Percentiles rank a stretch among this genome's conserved stretches.
Evolutionary conservation across 2,797 vertebrate genomes (phyloP).

Genomic region (Decapterus maruadsi): DNA sequence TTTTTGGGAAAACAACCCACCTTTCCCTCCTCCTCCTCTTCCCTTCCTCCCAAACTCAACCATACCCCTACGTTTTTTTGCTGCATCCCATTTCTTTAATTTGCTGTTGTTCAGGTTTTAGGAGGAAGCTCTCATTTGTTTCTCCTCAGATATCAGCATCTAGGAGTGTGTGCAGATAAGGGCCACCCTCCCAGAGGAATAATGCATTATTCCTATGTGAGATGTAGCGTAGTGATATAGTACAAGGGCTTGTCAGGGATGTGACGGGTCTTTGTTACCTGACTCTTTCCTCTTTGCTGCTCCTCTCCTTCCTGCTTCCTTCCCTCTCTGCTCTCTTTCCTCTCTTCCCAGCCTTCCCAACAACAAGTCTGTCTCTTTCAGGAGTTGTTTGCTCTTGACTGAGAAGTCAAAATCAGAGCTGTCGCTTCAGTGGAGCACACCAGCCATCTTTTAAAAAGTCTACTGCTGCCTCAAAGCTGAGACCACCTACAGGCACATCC

Average conservation of each 20-base stretch:
- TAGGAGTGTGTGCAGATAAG: conserved; percentile 66
- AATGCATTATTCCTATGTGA: conserved; percentile 77
- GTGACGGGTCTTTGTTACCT: conserved; percentile 79
- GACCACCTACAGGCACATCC: conserved; percentile 34
- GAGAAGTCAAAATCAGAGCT: conserved; percentile 58
- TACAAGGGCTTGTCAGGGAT: conserved; percentile 64
- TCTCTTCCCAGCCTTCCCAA: conserved; percentile 31
- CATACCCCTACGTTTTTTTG: conserved; percentile 2
- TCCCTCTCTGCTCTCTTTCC: conserved; percentile 8
- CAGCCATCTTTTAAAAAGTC: conserved; percentile 34
- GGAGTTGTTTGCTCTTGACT: conserved; percentile 62
- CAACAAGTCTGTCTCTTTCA: conserved; percentile 61
- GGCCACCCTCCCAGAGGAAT: conserved; percentile 53
- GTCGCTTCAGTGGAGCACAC: conserved; percentile 50
- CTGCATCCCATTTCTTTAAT: conserved; percentile 19
- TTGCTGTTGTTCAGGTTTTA: conserved; percentile 46
- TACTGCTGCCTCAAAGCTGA: conserved; percentile 13
- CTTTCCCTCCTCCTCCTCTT: background rate
- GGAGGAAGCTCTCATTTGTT: conserved; percentile 61
- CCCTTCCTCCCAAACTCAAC: background rate
- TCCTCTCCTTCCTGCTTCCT: conserved; percentile 30
- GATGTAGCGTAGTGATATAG: conserved; percentile 57
- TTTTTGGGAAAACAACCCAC: conserved; percentile 46
- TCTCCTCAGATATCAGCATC: conserved; percentile 51
- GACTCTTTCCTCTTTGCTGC: conserved; percentile 48